Percentiles rank a stretch among this genome's conserved stretches.
Evolutionary conservation across 1,140 invertebrate genomes (phyloP).

Genomic region (Ooceraea biroi): DNA sequence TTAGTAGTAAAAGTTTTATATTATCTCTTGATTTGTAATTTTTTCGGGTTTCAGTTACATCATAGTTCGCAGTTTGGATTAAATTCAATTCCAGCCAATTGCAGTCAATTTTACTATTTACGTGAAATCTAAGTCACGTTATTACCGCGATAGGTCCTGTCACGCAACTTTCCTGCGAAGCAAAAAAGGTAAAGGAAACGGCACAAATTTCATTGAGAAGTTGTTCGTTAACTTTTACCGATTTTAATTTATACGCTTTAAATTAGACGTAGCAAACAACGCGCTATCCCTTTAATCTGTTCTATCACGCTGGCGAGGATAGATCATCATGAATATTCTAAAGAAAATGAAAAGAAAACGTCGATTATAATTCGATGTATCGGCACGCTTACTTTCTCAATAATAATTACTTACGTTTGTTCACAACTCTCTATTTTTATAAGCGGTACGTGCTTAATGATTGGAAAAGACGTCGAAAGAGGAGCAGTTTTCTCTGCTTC

Average conservation of each 20-base stretch:
- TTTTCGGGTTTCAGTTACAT: too few species aligned
- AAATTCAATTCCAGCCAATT: background rate
- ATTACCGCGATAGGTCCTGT: conserved; percentile 6
- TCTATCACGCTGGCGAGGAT: background rate
- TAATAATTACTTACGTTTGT: conserved; percentile 62
- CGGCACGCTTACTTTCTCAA: conserved; percentile 57
- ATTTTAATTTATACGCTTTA: conserved; percentile 16
- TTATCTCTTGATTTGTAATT: background rate
- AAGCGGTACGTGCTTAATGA: conserved; percentile 41
- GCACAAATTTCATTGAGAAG: background rate
- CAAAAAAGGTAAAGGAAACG: conserved; percentile 1
- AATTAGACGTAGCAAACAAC: conserved; percentile 7
- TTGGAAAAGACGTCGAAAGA: conserved; percentile 20
- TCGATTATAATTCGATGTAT: conserved; percentile 56
- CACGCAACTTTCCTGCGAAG: conserved; percentile 5
- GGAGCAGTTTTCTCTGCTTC: conserved; percentile 36
- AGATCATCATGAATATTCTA: background rate
- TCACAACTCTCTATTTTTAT: conserved; percentile 74
- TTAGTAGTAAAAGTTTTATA: background rate
- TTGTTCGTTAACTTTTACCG: conserved; percentile 17
- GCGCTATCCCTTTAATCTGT: background rate
- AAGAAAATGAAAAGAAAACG: conserved; percentile 17
- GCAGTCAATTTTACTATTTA: background rate
- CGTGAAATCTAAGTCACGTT: background rate
- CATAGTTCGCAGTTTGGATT: too few species aligned